Conservation (phyloP, 2,797 vertebrate species). For the Pelodytes ibericus region DNA sequence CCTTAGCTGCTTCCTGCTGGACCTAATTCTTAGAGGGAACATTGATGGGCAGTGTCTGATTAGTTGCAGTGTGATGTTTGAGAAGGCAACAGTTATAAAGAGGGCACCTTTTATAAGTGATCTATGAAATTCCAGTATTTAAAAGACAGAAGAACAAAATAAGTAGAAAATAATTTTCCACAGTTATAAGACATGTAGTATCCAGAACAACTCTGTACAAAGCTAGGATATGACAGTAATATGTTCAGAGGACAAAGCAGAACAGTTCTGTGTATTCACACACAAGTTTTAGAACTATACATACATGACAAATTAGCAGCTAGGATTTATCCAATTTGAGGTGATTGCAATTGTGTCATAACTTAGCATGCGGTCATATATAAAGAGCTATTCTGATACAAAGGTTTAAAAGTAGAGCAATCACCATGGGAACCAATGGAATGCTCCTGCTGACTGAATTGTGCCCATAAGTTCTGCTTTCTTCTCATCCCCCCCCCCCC, state of each 20-base stretch:
- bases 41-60: constrained; percentile 63
- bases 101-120: constrained; percentile 73
- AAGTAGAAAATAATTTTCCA: constrained; percentile 71
- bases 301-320: constrained; percentile 74
- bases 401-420: no score
- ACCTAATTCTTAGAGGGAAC: not conserved
- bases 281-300: not conserved
- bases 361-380: no score
- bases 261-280: not conserved
- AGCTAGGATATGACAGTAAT: constrained; percentile 59
- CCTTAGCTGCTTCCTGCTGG: no score
- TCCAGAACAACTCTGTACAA: constrained; percentile 63
- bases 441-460: no score
- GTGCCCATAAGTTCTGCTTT: no score
- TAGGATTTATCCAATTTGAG: no score
- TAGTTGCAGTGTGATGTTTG: constrained; percentile 67
- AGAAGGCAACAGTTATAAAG: constrained; percentile 74
- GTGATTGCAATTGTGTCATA: no score
- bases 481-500: no score
- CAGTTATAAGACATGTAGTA: constrained; percentile 74
- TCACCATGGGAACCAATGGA: no score
- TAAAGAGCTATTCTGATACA: no score
- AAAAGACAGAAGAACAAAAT: constrained; percentile 73
- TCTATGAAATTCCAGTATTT: constrained; percentile 76
- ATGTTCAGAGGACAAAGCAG: not conserved